These are phyloP conservation scores for Butorides virescens DNA, from an alignment of 2,113 vertebrate genomes.

Conservation along the genomic window DNA sequence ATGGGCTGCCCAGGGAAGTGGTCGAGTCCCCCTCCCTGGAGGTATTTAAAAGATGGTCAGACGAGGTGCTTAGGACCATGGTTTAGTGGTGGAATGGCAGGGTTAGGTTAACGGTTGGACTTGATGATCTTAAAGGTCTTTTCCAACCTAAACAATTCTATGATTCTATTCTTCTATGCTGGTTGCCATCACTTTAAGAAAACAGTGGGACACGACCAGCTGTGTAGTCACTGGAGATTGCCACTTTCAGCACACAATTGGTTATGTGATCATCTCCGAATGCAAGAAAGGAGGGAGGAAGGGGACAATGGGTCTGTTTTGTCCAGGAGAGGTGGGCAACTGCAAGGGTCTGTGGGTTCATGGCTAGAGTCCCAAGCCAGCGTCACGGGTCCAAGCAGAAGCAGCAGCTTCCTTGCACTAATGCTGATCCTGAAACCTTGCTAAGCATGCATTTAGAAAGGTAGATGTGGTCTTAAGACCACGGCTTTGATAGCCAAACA, in stretches of 20 bases:
- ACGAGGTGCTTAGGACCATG: no score
- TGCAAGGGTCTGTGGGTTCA: background rate
- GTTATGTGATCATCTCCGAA: background rate
- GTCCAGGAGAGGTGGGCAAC: background rate
- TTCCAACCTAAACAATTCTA: no score
- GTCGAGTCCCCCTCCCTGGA: no score
- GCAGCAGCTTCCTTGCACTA: background rate
- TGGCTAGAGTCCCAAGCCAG: background rate
- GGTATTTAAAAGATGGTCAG: no score
- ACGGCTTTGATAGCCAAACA: background rate
- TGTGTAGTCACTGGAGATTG: background rate
- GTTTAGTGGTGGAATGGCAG: no score
- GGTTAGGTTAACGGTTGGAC: no score
- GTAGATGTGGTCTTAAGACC: background rate
- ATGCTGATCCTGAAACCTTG: background rate
- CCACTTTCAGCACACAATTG: background rate
- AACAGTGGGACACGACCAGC: background rate
- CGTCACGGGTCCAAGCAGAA: background rate
- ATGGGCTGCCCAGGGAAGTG: no score
- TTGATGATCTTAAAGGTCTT: no score
- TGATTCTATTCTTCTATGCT: no score
- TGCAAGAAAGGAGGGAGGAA: background rate
- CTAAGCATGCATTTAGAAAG: background rate
- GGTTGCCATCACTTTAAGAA: background rate
- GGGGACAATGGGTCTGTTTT: background rate